Evolutionary conservation across 2,888 invertebrate species (phyloP).

Genomic region (Orthosia incerta): DNA sequence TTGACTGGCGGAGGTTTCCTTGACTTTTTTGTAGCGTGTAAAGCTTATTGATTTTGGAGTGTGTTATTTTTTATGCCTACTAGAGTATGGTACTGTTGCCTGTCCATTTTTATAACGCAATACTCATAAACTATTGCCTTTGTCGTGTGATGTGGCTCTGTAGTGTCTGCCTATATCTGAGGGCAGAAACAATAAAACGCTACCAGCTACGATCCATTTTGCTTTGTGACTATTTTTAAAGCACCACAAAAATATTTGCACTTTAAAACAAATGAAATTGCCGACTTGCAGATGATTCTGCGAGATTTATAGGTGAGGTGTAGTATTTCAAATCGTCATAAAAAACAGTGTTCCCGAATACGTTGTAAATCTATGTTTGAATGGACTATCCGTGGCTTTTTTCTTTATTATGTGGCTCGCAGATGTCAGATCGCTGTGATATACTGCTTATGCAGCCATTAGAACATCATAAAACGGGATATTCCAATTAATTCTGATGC

Average conservation of each 20-base stretch:
- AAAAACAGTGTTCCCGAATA: constrained; percentile 38
- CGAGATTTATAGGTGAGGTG: constrained; percentile 46
- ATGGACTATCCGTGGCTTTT: constrained; percentile 57
- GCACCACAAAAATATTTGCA: not conserved
- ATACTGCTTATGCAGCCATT: constrained; percentile 54
- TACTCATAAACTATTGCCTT: too few relatives aligned
- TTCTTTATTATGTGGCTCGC: constrained; percentile 59
- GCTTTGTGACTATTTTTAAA: too few relatives aligned
- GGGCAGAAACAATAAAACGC: too few relatives aligned
- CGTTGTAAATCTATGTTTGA: constrained; percentile 62
- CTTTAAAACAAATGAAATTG: constrained; percentile 19
- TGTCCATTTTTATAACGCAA: not conserved
- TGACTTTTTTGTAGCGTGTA: constrained; percentile 54
- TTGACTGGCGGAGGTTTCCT: constrained; percentile 42
- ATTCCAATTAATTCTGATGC: constrained; percentile 34
- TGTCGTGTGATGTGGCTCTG: too few relatives aligned
- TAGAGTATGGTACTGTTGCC: not conserved
- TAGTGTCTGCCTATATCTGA: too few relatives aligned
- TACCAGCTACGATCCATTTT: too few relatives aligned
- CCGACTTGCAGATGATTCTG: constrained; percentile 20
- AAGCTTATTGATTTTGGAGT: constrained; percentile 49
- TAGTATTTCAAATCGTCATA: constrained; percentile 42
- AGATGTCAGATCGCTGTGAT: constrained; percentile 58
- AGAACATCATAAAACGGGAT: constrained; percentile 55
- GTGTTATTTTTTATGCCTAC: constrained; percentile 1